Evolutionary conservation across 2,888 invertebrate species (phyloP), one percentile per base, ranked within the genome.

Genomic region (Brachyptera putata): DNA sequence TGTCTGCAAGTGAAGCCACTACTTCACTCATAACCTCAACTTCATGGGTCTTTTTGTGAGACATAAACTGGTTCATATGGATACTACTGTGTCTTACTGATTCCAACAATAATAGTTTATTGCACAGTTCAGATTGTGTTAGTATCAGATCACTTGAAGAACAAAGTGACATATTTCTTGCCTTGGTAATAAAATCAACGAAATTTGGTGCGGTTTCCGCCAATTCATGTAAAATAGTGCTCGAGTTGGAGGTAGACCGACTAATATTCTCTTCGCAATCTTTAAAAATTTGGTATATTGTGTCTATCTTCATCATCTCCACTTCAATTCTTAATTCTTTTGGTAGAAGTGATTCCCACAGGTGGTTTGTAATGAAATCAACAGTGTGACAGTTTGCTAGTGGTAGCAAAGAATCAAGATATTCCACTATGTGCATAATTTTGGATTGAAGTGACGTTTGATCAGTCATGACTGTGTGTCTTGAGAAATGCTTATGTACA

Each of bases 21-120:
- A 87, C 72, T 0, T 75, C 75, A 0, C 86, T 84, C 74, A 87
- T 80, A 13, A 80, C 76, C 71, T 85, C 82, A 58, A 85, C 86
- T 79, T 93, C 93, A 71, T 93, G 89, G 43, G 84, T 83, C 70
- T 93, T 93, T 73, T 93, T 93, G 53, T 79, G 77, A 2, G 80
- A 85, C 88, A 91, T 90, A 68, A 89, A 61, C 14, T 41, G 21
- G 13, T 34, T 41, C 2, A 53, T 1, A 3, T 25, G 14, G 3
- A 48, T 5, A 25, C 18, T n/a, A 16, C 25, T 39, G 2, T 30
- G 7, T 24, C 16, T 7, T 18, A 25, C 34, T 30, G 13, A 22
- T 18, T 5, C 7, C 1, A 39, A n/a, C 24, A 2, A 4, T 18
- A 4, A 5, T 43, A 43, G n/a, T n/a, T n/a, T n/a, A n/a, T n/a